phyloP scores from a whole-genome alignment of 2,797 vertebrate genomes.

The Crotalus adamanteus region DNA sequence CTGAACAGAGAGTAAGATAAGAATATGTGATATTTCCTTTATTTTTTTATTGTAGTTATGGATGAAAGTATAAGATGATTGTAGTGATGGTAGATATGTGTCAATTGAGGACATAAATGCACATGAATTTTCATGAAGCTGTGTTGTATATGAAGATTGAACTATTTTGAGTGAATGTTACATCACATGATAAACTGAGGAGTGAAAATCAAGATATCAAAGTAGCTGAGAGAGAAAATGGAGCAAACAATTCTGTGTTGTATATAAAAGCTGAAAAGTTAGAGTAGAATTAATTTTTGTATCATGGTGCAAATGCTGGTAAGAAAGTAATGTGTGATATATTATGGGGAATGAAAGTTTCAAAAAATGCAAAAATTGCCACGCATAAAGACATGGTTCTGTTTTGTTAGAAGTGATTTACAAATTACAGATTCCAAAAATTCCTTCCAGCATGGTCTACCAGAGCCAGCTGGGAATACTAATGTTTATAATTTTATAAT shows the following conservation, averaged over 20 bases:
- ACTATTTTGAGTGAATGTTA: not conserved
- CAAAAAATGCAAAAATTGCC: not conserved
- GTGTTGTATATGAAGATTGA: not conserved
- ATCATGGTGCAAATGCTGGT: not conserved
- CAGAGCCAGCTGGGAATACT: not conserved
- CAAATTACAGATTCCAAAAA: not conserved
- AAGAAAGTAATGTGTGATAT: not conserved
- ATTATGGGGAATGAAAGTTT: not conserved
- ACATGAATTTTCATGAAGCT: not conserved
- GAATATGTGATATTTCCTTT: not conserved
- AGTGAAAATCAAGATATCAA: not conserved
- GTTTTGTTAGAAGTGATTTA: not conserved
- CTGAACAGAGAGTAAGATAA: not conserved
- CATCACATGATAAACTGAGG: not conserved
- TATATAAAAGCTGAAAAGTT: not conserved
- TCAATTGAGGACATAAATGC: not conserved
- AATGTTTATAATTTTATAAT: not conserved
- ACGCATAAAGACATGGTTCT: not conserved
- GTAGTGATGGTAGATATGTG: not conserved
- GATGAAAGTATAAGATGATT: not conserved
- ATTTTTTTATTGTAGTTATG: not conserved
- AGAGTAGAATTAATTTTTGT: not conserved
- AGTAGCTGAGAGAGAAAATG: not conserved
- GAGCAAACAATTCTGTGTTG: not conserved
- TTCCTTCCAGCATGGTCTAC: not conserved